phyloP scores from a whole-genome alignment of 2,113 vertebrate species.

The Amphiprion percula region DNA sequence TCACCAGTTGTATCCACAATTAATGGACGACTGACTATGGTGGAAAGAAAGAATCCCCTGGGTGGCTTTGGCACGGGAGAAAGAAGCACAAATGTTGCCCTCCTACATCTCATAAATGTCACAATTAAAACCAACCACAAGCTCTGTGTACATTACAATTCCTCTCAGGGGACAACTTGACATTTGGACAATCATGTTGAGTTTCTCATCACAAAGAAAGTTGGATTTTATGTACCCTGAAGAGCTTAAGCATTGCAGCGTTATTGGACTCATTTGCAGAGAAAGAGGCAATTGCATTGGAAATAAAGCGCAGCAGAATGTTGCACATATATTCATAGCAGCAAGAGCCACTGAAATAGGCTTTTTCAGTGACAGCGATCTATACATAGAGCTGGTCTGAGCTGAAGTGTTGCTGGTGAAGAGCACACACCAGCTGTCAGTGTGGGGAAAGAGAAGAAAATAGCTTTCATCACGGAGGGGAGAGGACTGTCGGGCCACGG shows the following conservation, averaged over 20 bases:
- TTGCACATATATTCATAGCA: constrained; percentile 73
- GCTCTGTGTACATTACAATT: constrained; percentile 71
- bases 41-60: constrained; percentile 56
- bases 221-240: constrained; percentile 60
- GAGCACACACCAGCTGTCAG: constrained; percentile 79
- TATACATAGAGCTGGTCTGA: constrained; percentile 77
- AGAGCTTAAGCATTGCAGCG: constrained; percentile 68
- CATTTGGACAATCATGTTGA: constrained; percentile 80
- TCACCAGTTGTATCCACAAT: constrained; percentile 73
- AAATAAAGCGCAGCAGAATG: constrained; percentile 59
- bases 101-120: constrained; percentile 80
- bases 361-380: constrained; percentile 67
- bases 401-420: constrained; percentile 77
- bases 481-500: constrained; percentile 60
- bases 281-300: constrained; percentile 57
- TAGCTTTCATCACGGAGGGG: constrained; percentile 73
- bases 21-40: constrained; percentile 70
- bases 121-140: constrained; percentile 79
- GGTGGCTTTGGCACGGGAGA: constrained; percentile 41
- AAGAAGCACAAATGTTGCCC: constrained; percentile 62
- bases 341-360: constrained; percentile 59
- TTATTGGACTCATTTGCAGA: constrained; percentile 65
- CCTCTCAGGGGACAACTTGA: constrained; percentile 75
- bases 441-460: constrained; percentile 74
- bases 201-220: constrained; percentile 68